Evolutionary conservation across 2,797 vertebrate species (phyloP).

Genomic region (Gymnothorax reevesii): DNA sequence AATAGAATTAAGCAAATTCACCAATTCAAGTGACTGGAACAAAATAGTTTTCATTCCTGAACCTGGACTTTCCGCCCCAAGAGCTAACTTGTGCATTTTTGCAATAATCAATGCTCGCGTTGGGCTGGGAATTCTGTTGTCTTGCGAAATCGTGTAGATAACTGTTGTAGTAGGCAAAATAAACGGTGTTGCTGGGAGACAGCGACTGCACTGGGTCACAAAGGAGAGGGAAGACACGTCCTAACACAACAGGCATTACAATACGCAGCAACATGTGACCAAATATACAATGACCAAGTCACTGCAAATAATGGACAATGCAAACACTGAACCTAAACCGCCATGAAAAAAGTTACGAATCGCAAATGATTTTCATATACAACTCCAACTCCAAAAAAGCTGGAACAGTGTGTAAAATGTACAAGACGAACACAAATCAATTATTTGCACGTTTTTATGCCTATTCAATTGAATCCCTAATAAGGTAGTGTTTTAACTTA

Average conservation of each 20-base stretch:
- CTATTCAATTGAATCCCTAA: too few species aligned
- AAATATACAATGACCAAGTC: neutral
- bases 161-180: neutral
- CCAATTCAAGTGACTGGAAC: too few species aligned
- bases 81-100: neutral
- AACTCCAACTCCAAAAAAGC: too few species aligned
- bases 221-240: neutral
- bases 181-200: neutral
- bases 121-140: neutral
- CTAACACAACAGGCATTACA: neutral
- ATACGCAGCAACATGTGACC: neutral
- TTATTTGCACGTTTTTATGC: too few species aligned
- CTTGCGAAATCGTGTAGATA: neutral
- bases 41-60: too few species aligned
- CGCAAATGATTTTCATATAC: too few species aligned
- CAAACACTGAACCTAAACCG: neutral
- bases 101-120: neutral
- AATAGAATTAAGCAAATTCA: too few species aligned
- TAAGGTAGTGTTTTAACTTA: too few species aligned
- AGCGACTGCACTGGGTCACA: neutral
- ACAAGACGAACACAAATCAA: too few species aligned
- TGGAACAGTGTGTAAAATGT: too few species aligned
- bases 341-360: too few species aligned
- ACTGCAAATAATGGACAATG: neutral
- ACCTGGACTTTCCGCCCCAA: neutral